A percentile compares a stretch with the other conserved stretches of the same genome.
These are phyloP conservation scores for Anthoptus insignis DNA, from an alignment of 2,888 invertebrate genomes.

Conservation along the genomic window DNA sequence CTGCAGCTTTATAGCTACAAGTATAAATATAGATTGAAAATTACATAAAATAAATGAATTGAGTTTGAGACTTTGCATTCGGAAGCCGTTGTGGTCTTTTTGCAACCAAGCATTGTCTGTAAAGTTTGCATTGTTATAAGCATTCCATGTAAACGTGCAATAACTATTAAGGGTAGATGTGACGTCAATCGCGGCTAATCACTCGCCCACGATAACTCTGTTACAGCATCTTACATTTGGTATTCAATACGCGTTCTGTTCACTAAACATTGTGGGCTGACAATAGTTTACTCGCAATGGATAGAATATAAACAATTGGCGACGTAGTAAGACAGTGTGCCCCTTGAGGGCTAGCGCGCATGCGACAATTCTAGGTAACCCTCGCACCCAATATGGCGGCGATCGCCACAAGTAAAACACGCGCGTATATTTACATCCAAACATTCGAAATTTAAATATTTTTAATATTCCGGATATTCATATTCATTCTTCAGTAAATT, in stretches of 20 bases:
- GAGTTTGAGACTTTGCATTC: no score
- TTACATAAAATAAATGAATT: no score
- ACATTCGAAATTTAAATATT: slow-evolving; percentile 41
- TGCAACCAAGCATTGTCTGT: not conserved
- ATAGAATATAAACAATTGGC: slow-evolving; percentile 50
- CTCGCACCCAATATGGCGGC: slow-evolving; percentile 82
- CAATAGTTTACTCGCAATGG: slow-evolving; percentile 42
- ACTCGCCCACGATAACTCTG: not conserved
- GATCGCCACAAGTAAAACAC: slow-evolving; percentile 79
- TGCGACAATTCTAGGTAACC: slow-evolving; percentile 70
- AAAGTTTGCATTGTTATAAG: not conserved
- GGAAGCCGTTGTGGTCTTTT: no score
- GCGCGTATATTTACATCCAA: slow-evolving; percentile 70
- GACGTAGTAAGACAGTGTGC: slow-evolving; percentile 43
- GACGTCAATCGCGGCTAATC: slow-evolving; percentile 45
- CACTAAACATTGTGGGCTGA: slow-evolving; percentile 4
- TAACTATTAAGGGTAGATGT: slow-evolving; percentile 33
- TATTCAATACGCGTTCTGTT: slow-evolving; percentile 19
- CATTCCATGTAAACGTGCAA: slow-evolving; percentile 44
- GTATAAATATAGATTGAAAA: no score
- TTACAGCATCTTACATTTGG: slow-evolving; percentile 9
- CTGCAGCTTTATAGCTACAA: no score
- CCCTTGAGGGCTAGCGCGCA: slow-evolving; percentile 69
- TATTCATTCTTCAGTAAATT: slow-evolving; percentile 34
- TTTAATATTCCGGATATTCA: slow-evolving; percentile 31